Conservation (phyloP, 2,888 invertebrate species). For the Teleiodes luculella region DNA sequence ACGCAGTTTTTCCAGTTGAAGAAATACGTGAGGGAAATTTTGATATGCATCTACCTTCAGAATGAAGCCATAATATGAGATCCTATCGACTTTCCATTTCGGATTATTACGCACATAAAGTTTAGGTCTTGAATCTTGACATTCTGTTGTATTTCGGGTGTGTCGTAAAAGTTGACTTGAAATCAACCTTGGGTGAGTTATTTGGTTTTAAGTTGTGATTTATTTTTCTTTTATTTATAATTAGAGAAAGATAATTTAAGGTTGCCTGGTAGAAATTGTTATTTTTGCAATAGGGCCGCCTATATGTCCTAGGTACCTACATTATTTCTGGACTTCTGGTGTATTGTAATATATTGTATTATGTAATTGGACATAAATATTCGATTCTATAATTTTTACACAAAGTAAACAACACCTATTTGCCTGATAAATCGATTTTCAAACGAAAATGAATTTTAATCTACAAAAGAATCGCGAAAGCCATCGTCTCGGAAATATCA, state of each 20-base stretch:
- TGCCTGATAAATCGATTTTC: background rate
- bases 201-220: background rate
- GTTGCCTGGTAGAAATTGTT: no score
- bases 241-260: no score
- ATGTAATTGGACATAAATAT: no score
- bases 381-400: no score
- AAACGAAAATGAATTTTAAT: background rate
- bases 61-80: background rate
- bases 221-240: background rate
- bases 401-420: no score
- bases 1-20: conserved; percentile 8
- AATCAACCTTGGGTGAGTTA: background rate
- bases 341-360: no score
- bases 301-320: no score
- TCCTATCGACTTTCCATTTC: conserved; percentile 3
- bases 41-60: background rate
- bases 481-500: background rate
- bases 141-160: background rate
- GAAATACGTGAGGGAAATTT: conserved; percentile 11
- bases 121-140: background rate
- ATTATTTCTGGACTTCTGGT: no score
- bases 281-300: no score
- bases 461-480: background rate
- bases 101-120: background rate
- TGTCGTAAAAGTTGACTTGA: background rate